Evolutionary conservation across 2,113 vertebrate species (phyloP).

Genomic region (Rhinoderma darwinii): DNA sequence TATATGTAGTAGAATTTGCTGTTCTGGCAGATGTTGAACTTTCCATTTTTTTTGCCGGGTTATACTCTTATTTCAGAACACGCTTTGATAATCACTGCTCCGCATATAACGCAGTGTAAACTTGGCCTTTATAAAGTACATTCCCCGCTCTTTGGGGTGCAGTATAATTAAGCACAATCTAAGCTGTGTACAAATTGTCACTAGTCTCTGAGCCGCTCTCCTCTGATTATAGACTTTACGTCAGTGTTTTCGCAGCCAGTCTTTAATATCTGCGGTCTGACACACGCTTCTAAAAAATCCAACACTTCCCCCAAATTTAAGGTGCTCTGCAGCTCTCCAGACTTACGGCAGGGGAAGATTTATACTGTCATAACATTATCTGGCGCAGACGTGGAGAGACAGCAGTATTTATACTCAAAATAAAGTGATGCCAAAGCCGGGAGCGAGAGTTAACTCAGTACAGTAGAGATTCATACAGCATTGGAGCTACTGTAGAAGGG

Average conservation of each 20-base stretch:
- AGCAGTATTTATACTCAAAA: slow-evolving; percentile 26
- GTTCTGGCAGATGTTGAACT: not conserved
- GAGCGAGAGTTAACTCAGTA: not conserved
- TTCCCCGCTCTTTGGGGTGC: not conserved
- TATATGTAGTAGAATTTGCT: not conserved
- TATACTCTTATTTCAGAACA: too few species aligned
- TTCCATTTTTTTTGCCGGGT: not conserved
- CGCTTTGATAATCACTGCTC: not conserved
- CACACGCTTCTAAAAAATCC: not conserved
- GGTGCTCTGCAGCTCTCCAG: slow-evolving; percentile 23
- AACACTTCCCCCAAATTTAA: slow-evolving; percentile 43
- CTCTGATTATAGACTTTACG: not conserved
- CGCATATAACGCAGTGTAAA: not conserved
- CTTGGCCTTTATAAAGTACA: not conserved
- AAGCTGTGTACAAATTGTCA: not conserved
- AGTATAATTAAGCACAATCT: slow-evolving; percentile 1
- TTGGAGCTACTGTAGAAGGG: not conserved
- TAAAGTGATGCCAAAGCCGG: not conserved
- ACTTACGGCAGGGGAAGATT: not conserved
- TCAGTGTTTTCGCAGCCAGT: not conserved
- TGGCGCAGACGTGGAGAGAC: slow-evolving; percentile 10
- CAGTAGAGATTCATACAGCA: not conserved
- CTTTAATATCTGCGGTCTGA: not conserved
- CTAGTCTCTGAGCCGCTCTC: not conserved
- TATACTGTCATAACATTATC: slow-evolving; percentile 41